Conservation (phyloP, 2,797 vertebrate species). For the Natrix natrix region DNA sequence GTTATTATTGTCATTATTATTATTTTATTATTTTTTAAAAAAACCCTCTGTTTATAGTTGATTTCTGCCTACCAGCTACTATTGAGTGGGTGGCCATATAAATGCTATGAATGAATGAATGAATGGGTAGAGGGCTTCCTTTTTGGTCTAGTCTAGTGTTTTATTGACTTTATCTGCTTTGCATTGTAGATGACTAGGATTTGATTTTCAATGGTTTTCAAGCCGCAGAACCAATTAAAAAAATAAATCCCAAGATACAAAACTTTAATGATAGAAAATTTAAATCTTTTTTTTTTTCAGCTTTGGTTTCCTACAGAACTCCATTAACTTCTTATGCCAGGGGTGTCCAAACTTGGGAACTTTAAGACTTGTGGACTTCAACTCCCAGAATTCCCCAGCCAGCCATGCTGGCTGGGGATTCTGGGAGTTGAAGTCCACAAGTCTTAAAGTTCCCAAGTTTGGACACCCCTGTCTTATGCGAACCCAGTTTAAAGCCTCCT, state of each 20-base stretch:
- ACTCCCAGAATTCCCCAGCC: no score
- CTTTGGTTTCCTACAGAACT: background rate
- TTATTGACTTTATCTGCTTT: background rate
- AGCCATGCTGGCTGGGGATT: no score
- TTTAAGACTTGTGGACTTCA: no score
- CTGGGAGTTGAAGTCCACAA: no score
- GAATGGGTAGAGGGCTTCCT: background rate
- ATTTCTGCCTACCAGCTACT: background rate
- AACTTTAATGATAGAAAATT: background rate
- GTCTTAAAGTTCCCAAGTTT: no score
- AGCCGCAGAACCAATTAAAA: background rate
- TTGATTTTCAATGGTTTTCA: background rate
- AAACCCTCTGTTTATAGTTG: background rate
- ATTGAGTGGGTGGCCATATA: background rate
- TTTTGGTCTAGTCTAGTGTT: background rate
- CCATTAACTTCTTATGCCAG: background rate
- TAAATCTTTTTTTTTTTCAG: background rate
- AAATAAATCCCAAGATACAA: background rate
- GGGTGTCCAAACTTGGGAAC: no score
- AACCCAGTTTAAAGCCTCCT: background rate
- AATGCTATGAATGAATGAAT: background rate
- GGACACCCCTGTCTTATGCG: background rate
- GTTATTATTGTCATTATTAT: no score
- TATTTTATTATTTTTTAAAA: no score
- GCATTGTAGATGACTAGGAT: background rate